Evolutionary conservation across 2,797 vertebrate genomes (phyloP), one percentile per base, ranked within the genome.

Genomic region (Gymnoscopelus braueri): DNA sequence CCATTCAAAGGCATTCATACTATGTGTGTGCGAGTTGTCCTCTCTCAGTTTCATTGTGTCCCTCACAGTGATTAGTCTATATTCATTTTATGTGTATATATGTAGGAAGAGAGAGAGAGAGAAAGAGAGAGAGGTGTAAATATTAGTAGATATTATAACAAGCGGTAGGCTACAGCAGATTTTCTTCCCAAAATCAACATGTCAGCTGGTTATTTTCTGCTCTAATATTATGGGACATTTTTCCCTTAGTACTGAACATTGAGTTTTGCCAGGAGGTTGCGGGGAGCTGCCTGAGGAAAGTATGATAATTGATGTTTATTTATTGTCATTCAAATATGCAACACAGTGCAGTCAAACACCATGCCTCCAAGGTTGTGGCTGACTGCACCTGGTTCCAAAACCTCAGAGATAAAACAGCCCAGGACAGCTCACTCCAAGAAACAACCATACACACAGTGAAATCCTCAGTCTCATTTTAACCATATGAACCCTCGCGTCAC

Each of bases 291-390:
- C 60, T 66, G 54, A 74, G 84, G 86, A 91, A 92, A 85, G 81
- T 78, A 88, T 87, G 86, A 84, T 88, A 91, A 91, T 90, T 86
- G 79, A 32, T 88, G 84, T 91, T 90, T 91, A 85, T 93, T 91
- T 89, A 87, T 89, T 89, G 84, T 86, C 83, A 75, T 70, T 78
- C 68, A 88, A 91, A 81, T 84, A 85, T 84, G 87, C 78, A 76
- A 69, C 65, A 9, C 54, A 26, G 73, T 1, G 65, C 74, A 84
- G 72, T 72, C 72, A 87, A 87, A 80, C 69, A 53, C 66, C 54
- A 11, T 32, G 69, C 74, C 67, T 29, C n/a, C 70, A 71, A 81
- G 79, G 69, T 59, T 79, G 84, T 26, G 84, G 80, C 74, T 70
- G 62, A 15, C 66, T 72, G 71, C 84, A 88, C 84, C 86, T 91